Conservation (phyloP, 2,113 vertebrate genomes). For the Conger conger region DNA sequence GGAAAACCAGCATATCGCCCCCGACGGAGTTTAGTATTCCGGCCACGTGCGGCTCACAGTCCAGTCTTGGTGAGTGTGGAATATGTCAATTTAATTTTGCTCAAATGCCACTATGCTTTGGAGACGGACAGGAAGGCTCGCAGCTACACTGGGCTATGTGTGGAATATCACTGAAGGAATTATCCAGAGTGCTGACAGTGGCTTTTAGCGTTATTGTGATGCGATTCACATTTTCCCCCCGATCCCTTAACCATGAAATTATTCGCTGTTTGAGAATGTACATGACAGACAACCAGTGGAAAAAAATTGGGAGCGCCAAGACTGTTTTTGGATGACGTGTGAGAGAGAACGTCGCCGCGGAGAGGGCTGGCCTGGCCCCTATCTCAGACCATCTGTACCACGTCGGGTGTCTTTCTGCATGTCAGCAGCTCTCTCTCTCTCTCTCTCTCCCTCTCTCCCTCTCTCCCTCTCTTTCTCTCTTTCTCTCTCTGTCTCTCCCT, state of each 20-base stretch:
- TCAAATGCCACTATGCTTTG: background rate
- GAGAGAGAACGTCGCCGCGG: background rate
- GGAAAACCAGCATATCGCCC: background rate
- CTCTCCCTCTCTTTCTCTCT: too few species aligned
- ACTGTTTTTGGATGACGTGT: background rate
- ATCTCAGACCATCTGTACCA: background rate
- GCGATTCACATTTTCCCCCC: background rate
- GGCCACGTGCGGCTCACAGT: background rate
- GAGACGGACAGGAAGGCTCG: background rate
- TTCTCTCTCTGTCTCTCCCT: too few species aligned
- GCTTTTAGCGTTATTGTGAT: constrained; percentile 14
- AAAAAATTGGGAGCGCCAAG: background rate
- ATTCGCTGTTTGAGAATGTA: constrained; percentile 13
- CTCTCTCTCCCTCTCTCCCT: background rate
- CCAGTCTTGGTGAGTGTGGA: background rate
- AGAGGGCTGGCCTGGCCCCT: background rate
- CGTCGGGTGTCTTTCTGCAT: background rate
- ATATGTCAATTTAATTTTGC: constrained; percentile 8
- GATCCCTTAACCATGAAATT: constrained; percentile 2
- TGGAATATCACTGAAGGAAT: background rate
- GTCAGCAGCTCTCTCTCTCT: background rate
- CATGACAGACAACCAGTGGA: background rate
- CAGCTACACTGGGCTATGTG: background rate
- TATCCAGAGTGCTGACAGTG: constrained; percentile 9
- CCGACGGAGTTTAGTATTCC: background rate